Evolutionary conservation across 2,113 vertebrate genomes (phyloP), one percentile per base, ranked within the genome.

Genomic region (Numida meleagris): DNA sequence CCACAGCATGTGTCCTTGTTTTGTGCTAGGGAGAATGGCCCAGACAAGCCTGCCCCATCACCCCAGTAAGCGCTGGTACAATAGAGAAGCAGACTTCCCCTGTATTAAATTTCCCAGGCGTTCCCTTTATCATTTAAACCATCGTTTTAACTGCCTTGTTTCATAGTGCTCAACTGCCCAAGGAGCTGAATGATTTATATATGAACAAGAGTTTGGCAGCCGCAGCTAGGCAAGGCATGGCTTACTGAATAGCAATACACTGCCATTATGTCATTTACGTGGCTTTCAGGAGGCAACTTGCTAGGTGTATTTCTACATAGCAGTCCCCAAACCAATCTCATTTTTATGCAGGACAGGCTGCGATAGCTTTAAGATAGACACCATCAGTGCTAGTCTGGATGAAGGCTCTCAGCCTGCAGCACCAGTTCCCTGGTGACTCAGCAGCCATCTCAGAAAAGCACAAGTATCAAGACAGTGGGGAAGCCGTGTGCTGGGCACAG

Each of bases 81-180:
- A 95, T 91, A 90, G 96, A 67, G 70, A 93, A 94, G 65, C 82
- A 95, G 96, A 94, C 90, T 97, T 96, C 70, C 90, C 90, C 88
- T 88, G 38, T 96, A 97, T 97, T 96, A 92, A 95, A 88, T 97
- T 97, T 97, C 95, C 74, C 88, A 93, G 82, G 85, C n/a, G 7
- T 90, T 93, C 79, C 65, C 83, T 95, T 95, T 95, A 93, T 96
- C 92, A 82, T 94, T 86, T 77, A 94, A 96, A 70, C 86, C 88
- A 93, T 95, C 93, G 0, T 90, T 97, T 95, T 94, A 93, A 88
- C 90, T 91, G 88, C 73, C 82, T 94, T 84, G 88, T 96, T 95
- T 97, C 96, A 84, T 88, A 95, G 92, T 0, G 25, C 90, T 95
- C 90, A 92, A 87, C 89, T 96, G 91, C 94, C 94, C 95, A 76